These are phyloP conservation scores for Zootoca vivipara DNA, from an alignment of 2,113 vertebrate species.

Conservation along the genomic window DNA sequence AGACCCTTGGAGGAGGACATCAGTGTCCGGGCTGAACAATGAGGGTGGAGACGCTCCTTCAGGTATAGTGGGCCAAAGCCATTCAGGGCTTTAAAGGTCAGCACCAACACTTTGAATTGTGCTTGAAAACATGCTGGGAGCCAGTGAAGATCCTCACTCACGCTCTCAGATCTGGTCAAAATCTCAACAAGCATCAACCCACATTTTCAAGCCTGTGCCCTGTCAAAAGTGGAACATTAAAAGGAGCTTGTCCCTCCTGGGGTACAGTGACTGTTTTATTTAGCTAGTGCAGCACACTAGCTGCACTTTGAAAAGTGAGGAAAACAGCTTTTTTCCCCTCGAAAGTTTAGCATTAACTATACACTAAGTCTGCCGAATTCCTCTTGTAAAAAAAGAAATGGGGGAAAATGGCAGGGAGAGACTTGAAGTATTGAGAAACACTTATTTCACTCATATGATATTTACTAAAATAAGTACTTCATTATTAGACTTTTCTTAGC, in stretches of 20 bases:
- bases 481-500: constrained; percentile 66
- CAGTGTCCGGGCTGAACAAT: too few relatives aligned
- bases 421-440: constrained; percentile 62
- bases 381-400: constrained; percentile 51
- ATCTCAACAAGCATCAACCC: background rate
- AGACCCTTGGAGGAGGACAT: too few relatives aligned
- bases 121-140: too few relatives aligned
- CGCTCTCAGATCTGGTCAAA: background rate
- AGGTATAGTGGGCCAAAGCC: too few relatives aligned
- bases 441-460: constrained; percentile 70
- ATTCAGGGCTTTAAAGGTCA: too few relatives aligned
- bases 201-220: background rate
- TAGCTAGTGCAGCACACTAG: background rate
- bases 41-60: too few relatives aligned
- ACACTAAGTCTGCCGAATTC: constrained; percentile 48
- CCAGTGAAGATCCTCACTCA: background rate
- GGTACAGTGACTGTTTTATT: constrained; percentile 48
- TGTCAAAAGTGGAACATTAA: fast-evolving
- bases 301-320: background rate
- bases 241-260: fast-evolving
- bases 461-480: constrained; percentile 72
- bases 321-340: fast-evolving
- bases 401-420: constrained; percentile 57
- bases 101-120: too few relatives aligned
- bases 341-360: fast-evolving